phyloP scores from a whole-genome alignment of 2,888 invertebrate genomes.

The Parascotia fuliginaria region DNA sequence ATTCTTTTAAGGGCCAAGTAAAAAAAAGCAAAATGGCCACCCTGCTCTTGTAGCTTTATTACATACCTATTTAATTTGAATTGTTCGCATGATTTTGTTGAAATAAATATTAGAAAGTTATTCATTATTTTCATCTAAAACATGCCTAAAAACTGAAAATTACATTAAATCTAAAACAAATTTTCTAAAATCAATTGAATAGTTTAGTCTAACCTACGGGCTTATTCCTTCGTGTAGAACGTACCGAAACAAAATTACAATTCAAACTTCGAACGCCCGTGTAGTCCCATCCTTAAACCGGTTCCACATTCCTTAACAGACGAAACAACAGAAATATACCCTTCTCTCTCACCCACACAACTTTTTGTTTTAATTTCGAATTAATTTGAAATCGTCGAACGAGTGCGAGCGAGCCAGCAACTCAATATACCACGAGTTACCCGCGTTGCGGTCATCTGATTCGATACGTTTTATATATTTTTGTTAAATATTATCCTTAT shows the following conservation, averaged over 20 bases:
- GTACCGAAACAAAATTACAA: conserved; percentile 31
- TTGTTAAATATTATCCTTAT: conserved; percentile 28
- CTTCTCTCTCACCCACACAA: conserved; percentile 42
- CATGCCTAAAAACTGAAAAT: no score
- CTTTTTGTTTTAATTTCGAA: conserved; percentile 54
- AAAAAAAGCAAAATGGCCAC: no score
- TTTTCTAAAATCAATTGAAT: no score
- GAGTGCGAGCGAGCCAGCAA: conserved; percentile 35
- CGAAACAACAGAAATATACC: conserved; percentile 42
- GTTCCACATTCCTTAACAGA: conserved; percentile 49
- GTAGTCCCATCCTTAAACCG: conserved; percentile 40
- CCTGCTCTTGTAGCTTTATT: no score
- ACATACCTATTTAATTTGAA: no score
- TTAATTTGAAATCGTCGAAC: conserved; percentile 49
- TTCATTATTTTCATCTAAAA: no score
- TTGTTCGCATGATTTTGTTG: no score
- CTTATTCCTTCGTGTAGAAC: neutral
- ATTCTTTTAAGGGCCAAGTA: no score
- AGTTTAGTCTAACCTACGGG: no score
- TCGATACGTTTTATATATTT: conserved; percentile 15
- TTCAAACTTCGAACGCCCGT: conserved; percentile 5
- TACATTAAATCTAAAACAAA: no score
- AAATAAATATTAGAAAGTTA: no score
- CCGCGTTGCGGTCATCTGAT: conserved; percentile 26
- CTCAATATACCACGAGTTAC: conserved; percentile 4